These are phyloP conservation scores for Ancistrus triradiatus DNA, from an alignment of 2,113 vertebrate genomes.

Conservation along the genomic window DNA sequence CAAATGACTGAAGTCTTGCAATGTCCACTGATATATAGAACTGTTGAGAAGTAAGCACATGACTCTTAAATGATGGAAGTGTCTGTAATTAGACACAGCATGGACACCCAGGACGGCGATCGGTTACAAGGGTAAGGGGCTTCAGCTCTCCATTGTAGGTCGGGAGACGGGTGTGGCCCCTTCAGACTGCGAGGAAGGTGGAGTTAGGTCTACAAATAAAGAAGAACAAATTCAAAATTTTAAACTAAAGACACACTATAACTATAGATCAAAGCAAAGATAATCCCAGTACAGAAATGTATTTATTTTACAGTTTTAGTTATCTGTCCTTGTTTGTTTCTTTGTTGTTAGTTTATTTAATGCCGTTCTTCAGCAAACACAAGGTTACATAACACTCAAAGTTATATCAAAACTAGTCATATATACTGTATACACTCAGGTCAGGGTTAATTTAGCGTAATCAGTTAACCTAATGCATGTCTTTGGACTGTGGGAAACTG, in stretches of 20 bases:
- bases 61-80: background rate
- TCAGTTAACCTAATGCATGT: no score
- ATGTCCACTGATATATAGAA: background rate
- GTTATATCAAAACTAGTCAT: no score
- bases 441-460: no score
- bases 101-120: background rate
- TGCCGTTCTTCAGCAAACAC: no score
- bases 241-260: background rate
- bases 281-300: no score
- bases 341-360: no score
- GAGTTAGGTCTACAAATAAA: conserved; percentile 49
- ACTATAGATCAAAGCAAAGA: no score
- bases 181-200: conserved; percentile 68
- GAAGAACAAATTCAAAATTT: background rate
- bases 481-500: no score
- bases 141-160: conserved; percentile 32
- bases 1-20: background rate
- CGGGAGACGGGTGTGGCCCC: conserved; percentile 62
- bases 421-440: no score
- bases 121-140: background rate
- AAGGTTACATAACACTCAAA: no score
- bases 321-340: no score
- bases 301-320: no score
- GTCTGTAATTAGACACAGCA: conserved; percentile 4
- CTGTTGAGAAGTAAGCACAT: background rate